phyloP scores from a whole-genome alignment of 2,888 invertebrate species.

The Boloria selene region DNA sequence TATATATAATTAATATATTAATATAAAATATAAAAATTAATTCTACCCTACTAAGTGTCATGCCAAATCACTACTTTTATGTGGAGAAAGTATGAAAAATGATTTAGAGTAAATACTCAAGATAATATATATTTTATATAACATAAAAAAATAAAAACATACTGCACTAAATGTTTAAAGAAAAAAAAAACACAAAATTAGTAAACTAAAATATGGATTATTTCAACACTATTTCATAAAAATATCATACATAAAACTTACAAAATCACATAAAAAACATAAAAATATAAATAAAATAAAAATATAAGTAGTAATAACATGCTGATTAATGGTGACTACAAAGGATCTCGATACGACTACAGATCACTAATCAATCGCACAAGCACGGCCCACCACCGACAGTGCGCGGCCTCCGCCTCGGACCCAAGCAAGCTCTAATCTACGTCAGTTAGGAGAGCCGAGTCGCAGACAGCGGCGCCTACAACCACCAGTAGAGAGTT shows the following conservation, averaged over 20 bases:
- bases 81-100: constrained; percentile 5
- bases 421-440: constrained; percentile 71
- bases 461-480: constrained; percentile 45
- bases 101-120: background rate
- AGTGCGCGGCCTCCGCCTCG: constrained; percentile 53
- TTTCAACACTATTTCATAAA: constrained; percentile 5
- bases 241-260: constrained; percentile 9
- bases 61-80: constrained; percentile 14
- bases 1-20: no score
- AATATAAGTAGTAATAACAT: constrained; percentile 30
- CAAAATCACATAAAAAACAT: constrained; percentile 16
- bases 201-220: constrained; percentile 13
- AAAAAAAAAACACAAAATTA: constrained; percentile 13
- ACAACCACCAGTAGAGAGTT: constrained; percentile 81
- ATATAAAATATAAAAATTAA: no score
- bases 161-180: background rate
- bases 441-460: constrained; percentile 56
- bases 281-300: constrained; percentile 19
- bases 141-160: background rate
- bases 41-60: constrained; percentile 6
- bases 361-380: constrained; percentile 1
- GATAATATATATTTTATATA: background rate
- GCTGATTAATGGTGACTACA: constrained; percentile 30
- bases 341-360: constrained; percentile 28
- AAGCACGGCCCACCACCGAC: constrained; percentile 62